Evolutionary conservation across 2,113 vertebrate genomes (phyloP).

Genomic region (Sylvietta virens): DNA sequence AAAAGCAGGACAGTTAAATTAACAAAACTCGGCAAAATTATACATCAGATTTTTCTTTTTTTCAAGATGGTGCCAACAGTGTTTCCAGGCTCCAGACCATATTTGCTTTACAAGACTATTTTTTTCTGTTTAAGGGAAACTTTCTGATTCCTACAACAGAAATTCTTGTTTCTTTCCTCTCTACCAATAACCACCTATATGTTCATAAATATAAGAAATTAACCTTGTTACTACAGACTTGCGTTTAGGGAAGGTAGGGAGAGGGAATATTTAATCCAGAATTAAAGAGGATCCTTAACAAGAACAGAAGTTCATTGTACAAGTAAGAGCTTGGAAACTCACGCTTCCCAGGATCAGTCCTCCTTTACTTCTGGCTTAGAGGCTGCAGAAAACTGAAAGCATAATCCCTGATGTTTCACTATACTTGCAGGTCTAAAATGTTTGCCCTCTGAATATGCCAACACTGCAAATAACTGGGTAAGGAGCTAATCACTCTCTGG

Average conservation of each 20-base stretch:
- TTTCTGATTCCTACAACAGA: background rate
- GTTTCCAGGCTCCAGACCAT: fast-evolving
- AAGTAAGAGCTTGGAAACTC: background rate
- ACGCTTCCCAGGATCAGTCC: background rate
- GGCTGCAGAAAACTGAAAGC: background rate
- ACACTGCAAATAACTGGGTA: background rate
- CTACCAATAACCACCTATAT: background rate
- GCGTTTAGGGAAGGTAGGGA: background rate
- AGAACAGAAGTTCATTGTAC: background rate
- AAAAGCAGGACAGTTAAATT: background rate
- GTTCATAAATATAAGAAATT: background rate
- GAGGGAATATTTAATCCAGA: background rate
- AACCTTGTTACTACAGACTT: background rate
- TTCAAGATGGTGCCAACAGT: background rate
- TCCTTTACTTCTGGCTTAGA: background rate
- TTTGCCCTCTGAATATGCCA: background rate
- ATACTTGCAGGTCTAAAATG: background rate
- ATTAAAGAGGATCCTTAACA: background rate
- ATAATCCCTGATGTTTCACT: background rate
- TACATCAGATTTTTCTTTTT: background rate
- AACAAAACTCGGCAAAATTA: background rate
- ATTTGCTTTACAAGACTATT: background rate
- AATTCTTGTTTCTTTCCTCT: background rate
- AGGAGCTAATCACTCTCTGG: background rate
- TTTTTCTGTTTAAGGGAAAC: background rate